Conservation (phyloP, 1,140 invertebrate genomes). For the Arion vulgaris region DNA sequence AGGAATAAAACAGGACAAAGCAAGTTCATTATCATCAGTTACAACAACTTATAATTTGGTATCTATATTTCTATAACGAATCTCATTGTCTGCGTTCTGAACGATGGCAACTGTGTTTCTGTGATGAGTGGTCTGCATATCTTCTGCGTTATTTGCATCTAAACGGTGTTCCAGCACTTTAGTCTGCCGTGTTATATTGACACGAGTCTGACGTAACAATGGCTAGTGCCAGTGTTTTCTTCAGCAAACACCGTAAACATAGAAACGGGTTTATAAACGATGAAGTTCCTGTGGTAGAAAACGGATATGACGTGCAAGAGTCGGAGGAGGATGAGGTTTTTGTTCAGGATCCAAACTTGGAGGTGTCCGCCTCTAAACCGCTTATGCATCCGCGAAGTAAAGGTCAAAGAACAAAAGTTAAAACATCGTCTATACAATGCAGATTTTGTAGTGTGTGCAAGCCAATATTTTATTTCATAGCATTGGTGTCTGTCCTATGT, state of each 20-base stretch:
- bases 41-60: too few species aligned
- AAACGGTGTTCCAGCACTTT: neutral
- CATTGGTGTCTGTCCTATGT: slow-evolving; percentile 55
- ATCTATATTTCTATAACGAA: neutral
- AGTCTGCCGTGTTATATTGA: too few species aligned
- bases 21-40: too few species aligned
- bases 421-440: slow-evolving; percentile 54
- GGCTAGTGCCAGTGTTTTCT: slow-evolving; percentile 47
- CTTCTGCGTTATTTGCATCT: neutral
- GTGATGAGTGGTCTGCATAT: neutral
- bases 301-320: slow-evolving; percentile 48
- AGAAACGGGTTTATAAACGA: slow-evolving; percentile 52
- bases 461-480: slow-evolving; percentile 58
- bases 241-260: slow-evolving; percentile 45
- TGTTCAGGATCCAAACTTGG: slow-evolving; percentile 54
- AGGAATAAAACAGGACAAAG: too few species aligned
- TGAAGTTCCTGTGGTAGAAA: slow-evolving; percentile 45
- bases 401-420: slow-evolving; percentile 48
- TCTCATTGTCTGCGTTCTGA: too few species aligned
- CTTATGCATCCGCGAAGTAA: slow-evolving; percentile 63
- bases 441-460: slow-evolving; percentile 53
- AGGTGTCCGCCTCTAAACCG: slow-evolving; percentile 58
- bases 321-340: slow-evolving; percentile 65
- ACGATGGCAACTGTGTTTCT: neutral
- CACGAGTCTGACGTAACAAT: too few species aligned